Evolutionary conservation across 2,888 invertebrate genomes (phyloP).

Genomic region (Parasteatoda lunata): DNA sequence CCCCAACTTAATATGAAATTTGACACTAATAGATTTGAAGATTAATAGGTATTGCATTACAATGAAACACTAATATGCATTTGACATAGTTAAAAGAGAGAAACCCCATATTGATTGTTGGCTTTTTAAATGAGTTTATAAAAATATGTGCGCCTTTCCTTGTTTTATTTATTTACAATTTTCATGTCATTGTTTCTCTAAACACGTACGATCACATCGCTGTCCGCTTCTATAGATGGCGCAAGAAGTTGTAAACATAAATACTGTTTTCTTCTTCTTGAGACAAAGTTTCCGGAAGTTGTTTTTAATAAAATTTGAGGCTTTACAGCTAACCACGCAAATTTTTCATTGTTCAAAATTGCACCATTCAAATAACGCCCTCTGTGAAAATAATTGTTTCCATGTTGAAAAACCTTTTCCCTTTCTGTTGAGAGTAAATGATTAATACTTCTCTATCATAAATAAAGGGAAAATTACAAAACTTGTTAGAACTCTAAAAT

Average conservation of each 20-base stretch:
- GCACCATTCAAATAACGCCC: no score
- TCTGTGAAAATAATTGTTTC: neutral
- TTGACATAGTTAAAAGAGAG: neutral
- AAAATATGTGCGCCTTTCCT: no score
- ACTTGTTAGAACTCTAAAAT: no score
- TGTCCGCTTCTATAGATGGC: conserved; percentile 54
- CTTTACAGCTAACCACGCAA: no score
- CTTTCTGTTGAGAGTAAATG: neutral
- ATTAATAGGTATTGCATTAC: neutral
- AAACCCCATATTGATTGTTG: conserved; percentile 1
- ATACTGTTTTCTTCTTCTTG: conserved; percentile 16
- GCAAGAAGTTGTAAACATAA: conserved; percentile 52
- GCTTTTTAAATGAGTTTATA: no score
- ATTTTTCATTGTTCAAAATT: no score
- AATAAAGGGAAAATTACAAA: no score
- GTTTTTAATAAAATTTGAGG: no score
- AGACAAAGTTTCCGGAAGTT: neutral
- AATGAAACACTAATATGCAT: neutral
- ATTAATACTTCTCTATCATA: no score
- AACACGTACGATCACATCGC: conserved; percentile 35
- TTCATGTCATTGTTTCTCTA: conserved; percentile 6
- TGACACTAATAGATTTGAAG: conserved; percentile 21
- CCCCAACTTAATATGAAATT: conserved; percentile 22
- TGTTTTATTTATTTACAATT: neutral
- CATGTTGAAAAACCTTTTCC: neutral